Evolutionary conservation across 2,113 vertebrate species (phyloP), one percentile per base, ranked within the genome.

Genomic region (Campylorhamphus procurvoides): DNA sequence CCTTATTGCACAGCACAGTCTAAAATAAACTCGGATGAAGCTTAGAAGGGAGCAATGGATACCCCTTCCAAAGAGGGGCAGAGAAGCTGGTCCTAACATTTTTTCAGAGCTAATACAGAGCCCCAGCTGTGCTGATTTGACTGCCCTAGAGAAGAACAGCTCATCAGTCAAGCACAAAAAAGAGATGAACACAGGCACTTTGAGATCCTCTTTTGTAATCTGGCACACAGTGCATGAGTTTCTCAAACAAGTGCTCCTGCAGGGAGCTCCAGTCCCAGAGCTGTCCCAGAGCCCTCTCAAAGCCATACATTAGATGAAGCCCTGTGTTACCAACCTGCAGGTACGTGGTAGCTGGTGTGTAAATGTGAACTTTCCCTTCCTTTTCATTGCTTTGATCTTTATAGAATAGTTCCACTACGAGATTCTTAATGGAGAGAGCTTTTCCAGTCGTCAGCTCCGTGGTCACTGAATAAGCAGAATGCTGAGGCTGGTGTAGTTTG

Each of bases 401-500:
- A 91, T 96, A 98, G 56, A 97, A 97, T 11, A 97, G 96, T 66
- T 98, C 98, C 93, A 99, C 77, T 23, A 97, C 29, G 33, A 99
- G 96, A 93, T 98, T 98, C 71, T 96, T 98, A 90, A 99, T 52
- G 17, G 91, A 98, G 72, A 99, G 63, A 96, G 96, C 98, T 93
- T 98, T 99, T 59, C 97, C 97, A 87, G 97, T 87, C 4, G 98
- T 98, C 78, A 99, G 95, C 82, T 99, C 97, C 0, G 94, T 84
- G 15, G 95, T 97, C 55, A 98, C 87, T 49, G 98, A 98, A 55
- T 98, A 96, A 18, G 92, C 88, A 84, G 97, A 97, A 28, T 33
- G 94, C 44, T 98, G 98, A 46, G 98, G 97, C 87, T 98, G 98
- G 75, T 97, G 97, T 53, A 99, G 95, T 82, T 97, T 98, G 94